Evolutionary conservation across 1,140 invertebrate genomes (phyloP).

Genomic region (Drosophila neocordata): DNA sequence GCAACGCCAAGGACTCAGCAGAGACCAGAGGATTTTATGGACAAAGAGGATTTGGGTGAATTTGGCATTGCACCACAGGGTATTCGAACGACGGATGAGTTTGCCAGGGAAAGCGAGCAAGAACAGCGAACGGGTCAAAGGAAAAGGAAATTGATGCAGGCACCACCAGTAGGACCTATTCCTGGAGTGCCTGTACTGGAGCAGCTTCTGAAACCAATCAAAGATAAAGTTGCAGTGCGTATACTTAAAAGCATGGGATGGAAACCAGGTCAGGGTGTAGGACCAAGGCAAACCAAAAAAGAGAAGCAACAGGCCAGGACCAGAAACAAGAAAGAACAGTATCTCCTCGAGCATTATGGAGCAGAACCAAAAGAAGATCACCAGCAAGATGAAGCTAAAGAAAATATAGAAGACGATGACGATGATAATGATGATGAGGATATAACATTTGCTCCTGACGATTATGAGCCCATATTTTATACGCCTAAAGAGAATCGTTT

Average conservation of each 20-base stretch:
- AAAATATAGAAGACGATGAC: slow-evolving; percentile 40
- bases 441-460: slow-evolving; percentile 92
- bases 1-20: slow-evolving; percentile 83
- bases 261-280: slow-evolving; percentile 95
- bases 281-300: slow-evolving; percentile 86
- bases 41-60: slow-evolving; percentile 97
- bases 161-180: slow-evolving; percentile 87
- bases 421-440: slow-evolving; percentile 85
- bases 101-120: slow-evolving; percentile 84
- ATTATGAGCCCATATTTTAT: slow-evolving; percentile 89
- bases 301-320: slow-evolving; percentile 81
- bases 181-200: slow-evolving; percentile 91
- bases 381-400: background rate
- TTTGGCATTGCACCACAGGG: slow-evolving; percentile 97
- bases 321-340: slow-evolving; percentile 69
- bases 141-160: slow-evolving; percentile 82
- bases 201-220: slow-evolving; percentile 89
- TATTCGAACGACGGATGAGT: slow-evolving; percentile 90
- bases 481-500: slow-evolving; percentile 91
- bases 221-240: slow-evolving; percentile 93
- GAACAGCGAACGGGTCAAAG: slow-evolving; percentile 78
- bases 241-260: slow-evolving; percentile 95
- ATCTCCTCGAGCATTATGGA: slow-evolving; percentile 73
- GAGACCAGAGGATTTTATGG: slow-evolving; percentile 98
- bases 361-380: slow-evolving; percentile 36